A percentile compares a stretch with the other conserved stretches of the same genome.
These are phyloP conservation scores for Cynaeus angustus DNA, from an alignment of 2,888 invertebrate genomes.

Conservation along the genomic window DNA sequence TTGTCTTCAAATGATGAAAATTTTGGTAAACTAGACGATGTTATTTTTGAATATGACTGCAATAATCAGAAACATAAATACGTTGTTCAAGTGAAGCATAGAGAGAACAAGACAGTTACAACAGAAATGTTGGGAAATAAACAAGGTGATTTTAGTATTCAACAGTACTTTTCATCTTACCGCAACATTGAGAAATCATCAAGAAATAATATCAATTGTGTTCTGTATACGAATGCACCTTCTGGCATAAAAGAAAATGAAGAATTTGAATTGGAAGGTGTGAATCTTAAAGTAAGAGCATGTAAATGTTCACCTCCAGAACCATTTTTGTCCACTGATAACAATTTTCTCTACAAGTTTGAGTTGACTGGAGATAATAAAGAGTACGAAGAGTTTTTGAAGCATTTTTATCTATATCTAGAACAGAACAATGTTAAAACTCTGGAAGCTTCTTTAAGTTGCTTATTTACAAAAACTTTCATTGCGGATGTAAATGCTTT, in stretches of 20 bases:
- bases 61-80: not conserved
- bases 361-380: not conserved
- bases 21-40: not conserved
- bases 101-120: not conserved
- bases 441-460: not conserved
- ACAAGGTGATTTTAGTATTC: not conserved
- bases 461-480: not conserved
- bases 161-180: not conserved
- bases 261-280: not conserved
- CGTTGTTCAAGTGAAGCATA: slow-evolving; percentile 2
- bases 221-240: not conserved
- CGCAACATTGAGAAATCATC: not conserved
- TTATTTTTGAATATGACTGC: not conserved
- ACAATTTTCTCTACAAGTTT: not conserved
- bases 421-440: not conserved
- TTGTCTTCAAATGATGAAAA: not conserved
- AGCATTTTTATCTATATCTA: not conserved
- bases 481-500: not conserved
- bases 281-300: not conserved
- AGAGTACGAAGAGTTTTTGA: not conserved
- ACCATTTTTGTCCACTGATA: not conserved
- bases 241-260: not conserved
- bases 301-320: not conserved
- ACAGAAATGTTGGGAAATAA: not conserved
- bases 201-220: not conserved